Conservation (phyloP, 2,888 invertebrate species). For the Cryptosula pallasiana region DNA sequence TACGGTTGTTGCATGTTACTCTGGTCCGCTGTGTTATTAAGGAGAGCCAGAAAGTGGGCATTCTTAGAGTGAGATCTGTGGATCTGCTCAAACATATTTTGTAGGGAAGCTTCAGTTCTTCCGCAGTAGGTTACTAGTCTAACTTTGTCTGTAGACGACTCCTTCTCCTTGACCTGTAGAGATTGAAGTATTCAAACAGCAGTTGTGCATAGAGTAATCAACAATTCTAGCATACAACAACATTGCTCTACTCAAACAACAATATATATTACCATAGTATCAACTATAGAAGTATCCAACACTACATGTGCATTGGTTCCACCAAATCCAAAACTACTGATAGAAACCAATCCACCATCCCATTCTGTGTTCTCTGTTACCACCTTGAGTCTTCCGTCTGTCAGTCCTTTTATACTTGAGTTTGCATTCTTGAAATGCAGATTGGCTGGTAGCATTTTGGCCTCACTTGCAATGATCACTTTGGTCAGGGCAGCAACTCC, state of each 20-base stretch:
- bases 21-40: constrained; percentile 61
- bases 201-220: too few species aligned
- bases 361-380: constrained; percentile 76
- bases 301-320: constrained; percentile 60
- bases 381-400: constrained; percentile 82
- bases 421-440: constrained; percentile 84
- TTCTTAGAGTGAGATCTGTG: constrained; percentile 58
- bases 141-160: too few species aligned
- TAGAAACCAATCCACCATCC: constrained; percentile 83
- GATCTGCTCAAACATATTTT: constrained; percentile 63
- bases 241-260: too few species aligned
- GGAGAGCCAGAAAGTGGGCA: constrained; percentile 42
- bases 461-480: constrained; percentile 86
- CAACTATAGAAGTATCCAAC: too few species aligned
- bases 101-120: not conserved
- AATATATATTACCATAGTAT: too few species aligned
- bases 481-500: constrained; percentile 87
- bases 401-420: constrained; percentile 78
- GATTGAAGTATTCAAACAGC: too few species aligned
- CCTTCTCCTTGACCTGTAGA: too few species aligned
- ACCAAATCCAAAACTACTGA: constrained; percentile 98
- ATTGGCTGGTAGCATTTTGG: constrained; percentile 81
- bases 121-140: not conserved
- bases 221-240: too few species aligned
- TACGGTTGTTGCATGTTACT: constrained; percentile 53